Evolutionary conservation across 2,888 invertebrate genomes (phyloP).

Genomic region (Drosophila siamana): DNA sequence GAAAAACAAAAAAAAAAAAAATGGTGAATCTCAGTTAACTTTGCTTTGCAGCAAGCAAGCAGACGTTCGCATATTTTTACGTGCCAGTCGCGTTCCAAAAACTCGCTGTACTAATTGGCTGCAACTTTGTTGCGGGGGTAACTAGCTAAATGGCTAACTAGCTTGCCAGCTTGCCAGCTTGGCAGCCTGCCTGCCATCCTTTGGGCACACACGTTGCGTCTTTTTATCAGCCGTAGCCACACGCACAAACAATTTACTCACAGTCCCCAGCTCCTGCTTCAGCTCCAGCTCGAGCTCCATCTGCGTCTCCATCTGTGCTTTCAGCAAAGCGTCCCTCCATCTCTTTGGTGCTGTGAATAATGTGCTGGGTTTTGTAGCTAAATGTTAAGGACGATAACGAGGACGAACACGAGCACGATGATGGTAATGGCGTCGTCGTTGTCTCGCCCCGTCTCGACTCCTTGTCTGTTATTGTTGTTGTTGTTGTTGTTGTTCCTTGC

Average conservation of each 20-base stretch:
- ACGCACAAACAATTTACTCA: constrained; percentile 52
- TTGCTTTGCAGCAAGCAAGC: constrained; percentile 35
- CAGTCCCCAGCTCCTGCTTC: constrained; percentile 14
- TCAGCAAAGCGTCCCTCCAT: background rate
- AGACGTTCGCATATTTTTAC: constrained; percentile 59
- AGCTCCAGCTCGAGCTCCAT: background rate
- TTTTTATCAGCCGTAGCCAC: constrained; percentile 65
- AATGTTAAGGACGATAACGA: constrained; percentile 47
- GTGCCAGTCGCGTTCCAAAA: constrained; percentile 52
- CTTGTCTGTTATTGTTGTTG: constrained; percentile 35
- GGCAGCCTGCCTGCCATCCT: constrained; percentile 28
- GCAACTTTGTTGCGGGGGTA: constrained; percentile 44
- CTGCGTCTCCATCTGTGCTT: constrained; percentile 6
- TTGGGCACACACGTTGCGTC: constrained; percentile 23
- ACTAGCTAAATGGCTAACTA: constrained; percentile 33
- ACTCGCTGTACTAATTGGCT: constrained; percentile 62
- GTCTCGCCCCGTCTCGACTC: constrained; percentile 18
- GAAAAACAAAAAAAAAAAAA: constrained; percentile 31
- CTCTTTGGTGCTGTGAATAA: constrained; percentile 58
- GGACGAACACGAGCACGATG: constrained; percentile 48
- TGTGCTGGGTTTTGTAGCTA: constrained; percentile 65
- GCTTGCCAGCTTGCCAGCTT: background rate
- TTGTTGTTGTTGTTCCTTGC: constrained; percentile 41
- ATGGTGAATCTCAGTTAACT: constrained; percentile 52
- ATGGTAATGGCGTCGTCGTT: constrained; percentile 69